These are phyloP conservation scores for Cantharis rufa DNA, from an alignment of 2,888 invertebrate genomes.

Conservation along the genomic window DNA sequence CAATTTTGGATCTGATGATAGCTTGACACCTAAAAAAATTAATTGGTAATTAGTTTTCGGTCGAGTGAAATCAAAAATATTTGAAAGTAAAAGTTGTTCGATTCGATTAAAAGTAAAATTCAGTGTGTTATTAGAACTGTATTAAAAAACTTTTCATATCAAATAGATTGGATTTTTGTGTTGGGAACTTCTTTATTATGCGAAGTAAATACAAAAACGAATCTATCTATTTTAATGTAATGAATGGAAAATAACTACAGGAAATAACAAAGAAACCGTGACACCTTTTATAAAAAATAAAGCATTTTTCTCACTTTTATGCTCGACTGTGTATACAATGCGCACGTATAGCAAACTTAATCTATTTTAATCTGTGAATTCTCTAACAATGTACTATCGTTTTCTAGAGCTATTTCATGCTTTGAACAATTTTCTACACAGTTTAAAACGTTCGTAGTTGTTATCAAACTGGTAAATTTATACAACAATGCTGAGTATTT, in stretches of 20 bases:
- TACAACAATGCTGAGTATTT: neutral
- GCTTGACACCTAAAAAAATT: slow-evolving; percentile 43
- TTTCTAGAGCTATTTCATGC: neutral
- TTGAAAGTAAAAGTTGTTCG: neutral
- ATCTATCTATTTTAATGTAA: neutral
- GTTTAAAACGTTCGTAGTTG: neutral
- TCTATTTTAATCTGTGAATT: neutral
- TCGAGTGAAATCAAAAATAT: neutral
- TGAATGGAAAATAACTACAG: neutral
- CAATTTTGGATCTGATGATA: slow-evolving; percentile 48
- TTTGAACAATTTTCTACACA: neutral
- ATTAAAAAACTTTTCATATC: neutral
- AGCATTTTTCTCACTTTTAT: neutral
- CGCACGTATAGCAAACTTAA: neutral
- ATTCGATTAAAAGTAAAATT: neutral
- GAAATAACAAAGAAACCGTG: neutral
- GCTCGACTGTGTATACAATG: neutral
- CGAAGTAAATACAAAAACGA: neutral
- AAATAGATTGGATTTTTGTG: neutral
- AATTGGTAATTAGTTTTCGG: neutral
- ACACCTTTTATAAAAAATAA: neutral
- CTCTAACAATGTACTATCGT: neutral
- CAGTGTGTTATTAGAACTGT: neutral
- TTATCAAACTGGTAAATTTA: neutral
- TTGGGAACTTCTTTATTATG: neutral